Conservation (phyloP, 2,797 vertebrate species). For the Atherinosoma microstoma region DNA sequence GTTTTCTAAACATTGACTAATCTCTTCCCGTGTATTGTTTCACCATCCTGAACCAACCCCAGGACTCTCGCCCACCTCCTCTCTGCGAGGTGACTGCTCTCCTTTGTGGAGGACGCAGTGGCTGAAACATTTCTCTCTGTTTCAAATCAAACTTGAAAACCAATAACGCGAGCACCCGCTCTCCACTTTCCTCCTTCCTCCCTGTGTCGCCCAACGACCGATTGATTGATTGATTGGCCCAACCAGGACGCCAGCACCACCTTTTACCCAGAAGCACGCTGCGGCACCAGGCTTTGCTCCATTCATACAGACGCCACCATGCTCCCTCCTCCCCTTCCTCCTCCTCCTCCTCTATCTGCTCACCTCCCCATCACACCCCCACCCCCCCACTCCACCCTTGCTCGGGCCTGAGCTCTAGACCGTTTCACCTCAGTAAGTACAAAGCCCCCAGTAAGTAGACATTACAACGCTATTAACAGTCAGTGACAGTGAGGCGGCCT, state of each 20-base stretch:
- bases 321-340: slow-evolving; percentile 64
- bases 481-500: slow-evolving; percentile 57
- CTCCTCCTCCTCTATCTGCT: slow-evolving; percentile 70
- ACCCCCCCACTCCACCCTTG: slow-evolving; percentile 79
- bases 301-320: slow-evolving; percentile 84
- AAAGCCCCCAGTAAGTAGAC: slow-evolving; percentile 82
- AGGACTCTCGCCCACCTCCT: slow-evolving; percentile 44
- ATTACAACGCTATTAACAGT: slow-evolving; percentile 52
- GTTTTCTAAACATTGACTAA: not conserved
- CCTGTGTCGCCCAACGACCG: slow-evolving; percentile 65
- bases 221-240: slow-evolving; percentile 76
- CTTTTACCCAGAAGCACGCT: slow-evolving; percentile 86
- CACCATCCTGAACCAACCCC: slow-evolving; percentile 52
- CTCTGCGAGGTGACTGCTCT: slow-evolving; percentile 54
- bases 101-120: slow-evolving; percentile 51
- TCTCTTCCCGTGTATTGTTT: slow-evolving; percentile 35
- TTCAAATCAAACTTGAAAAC: slow-evolving; percentile 66
- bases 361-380: slow-evolving; percentile 82
- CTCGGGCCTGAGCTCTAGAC: slow-evolving; percentile 81
- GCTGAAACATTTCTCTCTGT: slow-evolving; percentile 72
- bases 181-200: slow-evolving; percentile 79
- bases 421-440: slow-evolving; percentile 86
- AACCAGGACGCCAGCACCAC: slow-evolving; percentile 86
- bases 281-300: slow-evolving; percentile 88
- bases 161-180: slow-evolving; percentile 77